These are phyloP conservation scores for Isichthys henryi DNA, from an alignment of 2,113 vertebrate genomes.

Conservation along the genomic window DNA sequence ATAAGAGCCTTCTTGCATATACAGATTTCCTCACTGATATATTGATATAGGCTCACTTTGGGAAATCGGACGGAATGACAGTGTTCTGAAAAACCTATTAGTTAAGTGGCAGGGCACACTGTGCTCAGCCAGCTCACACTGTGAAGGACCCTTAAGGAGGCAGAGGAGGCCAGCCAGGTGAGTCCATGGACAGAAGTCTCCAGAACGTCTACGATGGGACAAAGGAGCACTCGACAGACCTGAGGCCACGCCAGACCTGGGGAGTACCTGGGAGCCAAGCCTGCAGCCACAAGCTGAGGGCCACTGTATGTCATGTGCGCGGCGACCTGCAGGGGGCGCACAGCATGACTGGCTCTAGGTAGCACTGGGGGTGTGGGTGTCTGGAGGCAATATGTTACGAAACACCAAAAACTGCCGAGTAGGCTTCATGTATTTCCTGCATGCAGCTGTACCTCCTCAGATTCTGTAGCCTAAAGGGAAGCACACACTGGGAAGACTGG, in stretches of 20 bases:
- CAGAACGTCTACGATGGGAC: not conserved
- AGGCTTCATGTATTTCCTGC: not conserved
- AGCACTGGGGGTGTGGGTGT: not conserved
- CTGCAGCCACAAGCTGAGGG: not conserved
- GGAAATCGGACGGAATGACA: not conserved
- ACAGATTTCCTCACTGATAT: no score
- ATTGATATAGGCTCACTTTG: not conserved
- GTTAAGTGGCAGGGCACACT: not conserved
- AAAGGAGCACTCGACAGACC: not conserved
- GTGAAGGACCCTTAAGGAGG: not conserved
- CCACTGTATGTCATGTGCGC: not conserved
- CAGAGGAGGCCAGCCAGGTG: conserved; percentile 3
- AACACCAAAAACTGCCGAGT: not conserved
- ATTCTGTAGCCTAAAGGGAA: not conserved
- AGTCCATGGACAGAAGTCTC: not conserved
- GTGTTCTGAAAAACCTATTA: not conserved
- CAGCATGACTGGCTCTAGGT: not conserved
- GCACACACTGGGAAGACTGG: not conserved
- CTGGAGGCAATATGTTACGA: not conserved
- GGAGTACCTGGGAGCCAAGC: not conserved
- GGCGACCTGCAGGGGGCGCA: not conserved
- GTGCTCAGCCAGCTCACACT: not conserved
- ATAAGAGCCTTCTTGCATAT: not conserved
- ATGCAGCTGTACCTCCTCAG: not conserved
- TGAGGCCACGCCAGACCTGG: not conserved